These are phyloP conservation scores for Cataglyphis cursor DNA, from an alignment of 2,888 invertebrate genomes.

Conservation along the genomic window DNA sequence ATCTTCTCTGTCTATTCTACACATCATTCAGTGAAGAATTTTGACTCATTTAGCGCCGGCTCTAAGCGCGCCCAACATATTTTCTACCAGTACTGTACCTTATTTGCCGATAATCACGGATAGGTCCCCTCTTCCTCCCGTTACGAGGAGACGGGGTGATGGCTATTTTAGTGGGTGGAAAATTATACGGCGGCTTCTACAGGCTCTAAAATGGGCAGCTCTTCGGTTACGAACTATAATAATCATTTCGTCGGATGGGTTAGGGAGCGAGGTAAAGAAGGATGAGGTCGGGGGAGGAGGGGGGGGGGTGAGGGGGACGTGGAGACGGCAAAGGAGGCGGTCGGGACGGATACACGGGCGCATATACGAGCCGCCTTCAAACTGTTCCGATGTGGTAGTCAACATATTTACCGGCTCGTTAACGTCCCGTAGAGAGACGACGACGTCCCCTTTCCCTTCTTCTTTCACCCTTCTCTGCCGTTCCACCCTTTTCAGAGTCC, in stretches of 20 bases:
- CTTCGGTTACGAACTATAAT: constrained; percentile 86
- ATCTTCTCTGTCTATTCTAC: neutral
- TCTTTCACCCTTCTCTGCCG: constrained; percentile 26
- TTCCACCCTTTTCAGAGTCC: constrained; percentile 53
- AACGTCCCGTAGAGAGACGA: constrained; percentile 82
- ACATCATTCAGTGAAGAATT: constrained; percentile 4
- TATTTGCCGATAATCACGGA: constrained; percentile 86
- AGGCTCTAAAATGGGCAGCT: constrained; percentile 86
- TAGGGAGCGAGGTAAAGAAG: constrained; percentile 62
- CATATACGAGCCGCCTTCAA: constrained; percentile 68
- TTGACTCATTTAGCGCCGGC: constrained; percentile 22
- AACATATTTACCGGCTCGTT: constrained; percentile 87
- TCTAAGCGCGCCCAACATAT: constrained; percentile 52
- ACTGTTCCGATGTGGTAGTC: constrained; percentile 83
- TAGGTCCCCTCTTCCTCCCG: constrained; percentile 71
- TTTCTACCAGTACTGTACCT: constrained; percentile 83
- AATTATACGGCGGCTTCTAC: constrained; percentile 86
- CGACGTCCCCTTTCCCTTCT: constrained; percentile 59
- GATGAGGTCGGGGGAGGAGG: constrained; percentile 13
- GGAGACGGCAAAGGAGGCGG: constrained; percentile 51
- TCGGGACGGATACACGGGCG: constrained; percentile 49
- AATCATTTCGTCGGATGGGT: constrained; percentile 85
- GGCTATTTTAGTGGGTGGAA: constrained; percentile 87
- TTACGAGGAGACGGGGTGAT: constrained; percentile 80
- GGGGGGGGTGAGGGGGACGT: constrained; percentile 25